Base-by-base conservation (phyloP, 2,888 invertebrate species). In the Rapana venosa region DNA sequence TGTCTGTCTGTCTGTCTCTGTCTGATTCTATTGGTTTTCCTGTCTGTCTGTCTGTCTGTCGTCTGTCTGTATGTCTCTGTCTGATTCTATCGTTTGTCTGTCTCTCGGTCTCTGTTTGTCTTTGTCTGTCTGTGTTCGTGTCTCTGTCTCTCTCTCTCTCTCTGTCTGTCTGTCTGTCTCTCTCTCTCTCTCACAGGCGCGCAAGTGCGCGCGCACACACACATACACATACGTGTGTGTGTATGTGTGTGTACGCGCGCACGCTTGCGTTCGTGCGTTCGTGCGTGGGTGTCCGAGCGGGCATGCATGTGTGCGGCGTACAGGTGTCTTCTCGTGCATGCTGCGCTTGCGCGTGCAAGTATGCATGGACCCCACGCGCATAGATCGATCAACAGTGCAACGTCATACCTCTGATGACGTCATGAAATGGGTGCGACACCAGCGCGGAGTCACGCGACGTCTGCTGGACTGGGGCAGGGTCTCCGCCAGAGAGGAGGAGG, bases 341-440 rank as follows among this genome's bases (percentile, higher is more conserved):
- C n/a, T n/a, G n/a, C n/a, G n/a, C 30, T 30, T 15, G 15, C 30
- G 77, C 30, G n/a, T n/a, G 15, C 30, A 77, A 2, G n/a, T 13
- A 30, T 15, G 77, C 30, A 77, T n/a, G 30, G n/a, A n/a, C n/a
- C n/a, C n/a, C n/a, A n/a, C n/a, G 30, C 77, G n/a, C 6, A 30
- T 30, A 81, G 35, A 81, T 35, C 81, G 0, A 17, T 20, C 17
- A 66, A 66, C 66, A 66, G 66, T 17, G 66, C 13, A 2, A 79
- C 35, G n/a, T 32, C 81, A 30, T 79, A 89, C 89, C 89, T 79
- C 79, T 87, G 70, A 89, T 89, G 86, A 89, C 79, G 86, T 89
- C 89, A 87, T 89, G 85, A 89, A 89, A 26, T 77, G 89, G 36
- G 87, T 89, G 35, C 83, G 35, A 66, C 89, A 89, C 89, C 86